Conservation (phyloP, 2,113 vertebrate genomes). For the Aegotheles bennettii region DNA sequence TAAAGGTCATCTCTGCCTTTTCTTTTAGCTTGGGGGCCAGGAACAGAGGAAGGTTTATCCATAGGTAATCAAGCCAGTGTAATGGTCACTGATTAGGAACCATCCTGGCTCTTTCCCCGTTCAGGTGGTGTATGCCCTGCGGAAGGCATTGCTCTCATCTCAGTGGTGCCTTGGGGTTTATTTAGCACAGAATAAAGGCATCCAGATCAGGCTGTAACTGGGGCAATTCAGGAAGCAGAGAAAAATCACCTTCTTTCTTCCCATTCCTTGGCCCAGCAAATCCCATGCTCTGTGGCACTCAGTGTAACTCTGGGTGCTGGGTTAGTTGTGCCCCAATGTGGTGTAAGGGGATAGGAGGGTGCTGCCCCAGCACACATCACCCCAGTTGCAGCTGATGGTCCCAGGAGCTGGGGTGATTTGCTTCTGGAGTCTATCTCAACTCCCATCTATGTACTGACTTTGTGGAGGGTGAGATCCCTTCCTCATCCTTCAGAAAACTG, state of each 20-base stretch:
- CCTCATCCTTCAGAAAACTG: background rate
- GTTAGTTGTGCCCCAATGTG: background rate
- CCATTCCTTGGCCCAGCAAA: background rate
- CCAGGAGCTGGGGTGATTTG: background rate
- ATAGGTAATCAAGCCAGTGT: background rate
- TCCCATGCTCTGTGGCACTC: background rate
- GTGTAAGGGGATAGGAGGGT: background rate
- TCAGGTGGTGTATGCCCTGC: background rate
- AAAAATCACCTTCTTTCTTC: background rate
- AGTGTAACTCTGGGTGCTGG: background rate
- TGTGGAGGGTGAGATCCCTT: background rate
- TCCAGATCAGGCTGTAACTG: background rate
- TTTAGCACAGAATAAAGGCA: background rate
- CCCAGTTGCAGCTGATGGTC: fast-evolving
- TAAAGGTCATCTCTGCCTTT: background rate
- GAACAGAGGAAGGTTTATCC: background rate
- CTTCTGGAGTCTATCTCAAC: background rate
- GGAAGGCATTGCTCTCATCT: background rate
- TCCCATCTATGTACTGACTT: background rate
- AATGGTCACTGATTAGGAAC: background rate
- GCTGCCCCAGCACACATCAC: background rate
- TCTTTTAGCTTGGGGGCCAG: background rate
- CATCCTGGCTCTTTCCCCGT: background rate
- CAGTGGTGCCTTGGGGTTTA: background rate
- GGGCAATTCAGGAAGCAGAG: background rate